Conservation (phyloP, 23 tunicate species). For the Halocynthia aurantium region DNA sequence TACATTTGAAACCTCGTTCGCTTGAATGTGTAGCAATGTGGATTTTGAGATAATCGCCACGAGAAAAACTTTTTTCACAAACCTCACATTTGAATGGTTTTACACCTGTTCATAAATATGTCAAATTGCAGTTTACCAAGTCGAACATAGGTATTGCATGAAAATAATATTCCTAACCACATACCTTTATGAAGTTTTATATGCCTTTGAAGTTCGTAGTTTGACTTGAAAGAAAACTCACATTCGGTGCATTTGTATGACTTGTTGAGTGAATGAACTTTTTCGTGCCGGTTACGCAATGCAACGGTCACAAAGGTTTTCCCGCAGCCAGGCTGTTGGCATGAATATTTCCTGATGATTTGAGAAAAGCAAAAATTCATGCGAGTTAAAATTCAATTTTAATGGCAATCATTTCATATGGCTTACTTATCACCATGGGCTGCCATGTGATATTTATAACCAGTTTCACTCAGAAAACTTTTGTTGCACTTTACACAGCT, state of each 20-base stretch:
- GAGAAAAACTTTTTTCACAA: neutral
- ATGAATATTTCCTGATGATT: neutral
- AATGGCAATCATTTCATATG: neutral
- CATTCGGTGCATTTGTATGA: neutral
- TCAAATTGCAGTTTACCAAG: neutral
- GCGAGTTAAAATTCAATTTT: neutral
- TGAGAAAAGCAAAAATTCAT: neutral
- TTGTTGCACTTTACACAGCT: neutral
- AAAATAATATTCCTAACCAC: neutral
- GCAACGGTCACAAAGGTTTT: neutral
- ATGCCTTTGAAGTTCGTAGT: slow-evolving; percentile 2
- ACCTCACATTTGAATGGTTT: neutral
- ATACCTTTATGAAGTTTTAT: neutral
- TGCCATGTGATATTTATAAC: neutral
- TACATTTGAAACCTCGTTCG: neutral
- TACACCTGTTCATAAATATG: neutral
- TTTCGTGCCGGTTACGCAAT: slow-evolving; percentile 5
- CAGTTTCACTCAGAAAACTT: neutral
- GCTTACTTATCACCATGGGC: slow-evolving; percentile 9
- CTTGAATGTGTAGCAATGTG: neutral
- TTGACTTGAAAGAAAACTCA: neutral
- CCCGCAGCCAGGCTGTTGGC: neutral
- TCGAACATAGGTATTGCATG: neutral
- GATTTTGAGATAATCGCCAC: neutral
- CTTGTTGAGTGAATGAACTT: neutral